Conservation (phyloP, 2,113 vertebrate species). For the Indicator maculatus region DNA sequence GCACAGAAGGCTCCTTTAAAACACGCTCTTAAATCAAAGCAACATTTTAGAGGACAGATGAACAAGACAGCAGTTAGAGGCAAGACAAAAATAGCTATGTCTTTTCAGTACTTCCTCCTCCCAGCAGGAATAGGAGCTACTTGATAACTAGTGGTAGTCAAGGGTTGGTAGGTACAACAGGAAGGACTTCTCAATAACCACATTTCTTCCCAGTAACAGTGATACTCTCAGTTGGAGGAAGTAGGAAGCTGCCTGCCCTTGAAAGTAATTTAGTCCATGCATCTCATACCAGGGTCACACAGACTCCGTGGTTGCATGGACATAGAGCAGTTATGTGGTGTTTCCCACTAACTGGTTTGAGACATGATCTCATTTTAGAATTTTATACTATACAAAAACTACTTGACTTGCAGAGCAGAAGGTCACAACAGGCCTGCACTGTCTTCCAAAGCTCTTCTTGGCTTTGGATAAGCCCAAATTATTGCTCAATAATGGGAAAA, state of each 20-base stretch:
- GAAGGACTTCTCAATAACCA: neutral
- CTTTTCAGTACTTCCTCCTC: neutral
- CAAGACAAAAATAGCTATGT: neutral
- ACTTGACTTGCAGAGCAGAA: neutral
- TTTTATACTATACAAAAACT: neutral
- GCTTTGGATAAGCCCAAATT: neutral
- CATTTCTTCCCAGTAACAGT: neutral
- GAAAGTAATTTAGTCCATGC: neutral
- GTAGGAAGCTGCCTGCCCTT: neutral
- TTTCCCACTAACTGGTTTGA: neutral
- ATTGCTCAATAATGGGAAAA: neutral
- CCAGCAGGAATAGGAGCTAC: neutral
- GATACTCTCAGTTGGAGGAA: neutral
- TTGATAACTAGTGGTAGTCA: neutral
- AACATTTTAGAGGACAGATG: neutral
- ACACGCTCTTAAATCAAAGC: neutral
- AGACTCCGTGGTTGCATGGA: neutral
- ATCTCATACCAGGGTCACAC: neutral
- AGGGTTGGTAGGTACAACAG: neutral
- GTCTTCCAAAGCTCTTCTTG: neutral
- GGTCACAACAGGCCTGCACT: neutral
- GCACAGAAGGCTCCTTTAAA: neutral
- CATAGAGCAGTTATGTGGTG: neutral
- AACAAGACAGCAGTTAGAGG: neutral
- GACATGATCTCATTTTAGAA: neutral